These are phyloP conservation scores for Anarrhichthys ocellatus DNA, from an alignment of 2,113 vertebrate species.

Conservation along the genomic window DNA sequence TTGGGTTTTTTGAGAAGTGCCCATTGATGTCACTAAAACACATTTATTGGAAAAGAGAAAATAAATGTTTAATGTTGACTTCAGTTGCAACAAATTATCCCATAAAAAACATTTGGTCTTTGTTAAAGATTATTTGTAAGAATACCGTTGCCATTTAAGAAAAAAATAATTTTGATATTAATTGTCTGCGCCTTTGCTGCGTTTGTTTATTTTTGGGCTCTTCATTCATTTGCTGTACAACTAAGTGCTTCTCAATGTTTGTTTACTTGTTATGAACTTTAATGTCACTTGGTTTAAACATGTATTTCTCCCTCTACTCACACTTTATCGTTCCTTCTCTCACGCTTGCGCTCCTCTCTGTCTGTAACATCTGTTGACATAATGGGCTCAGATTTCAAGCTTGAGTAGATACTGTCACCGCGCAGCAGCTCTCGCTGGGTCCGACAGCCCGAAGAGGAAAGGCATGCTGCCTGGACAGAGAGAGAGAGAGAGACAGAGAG, in stretches of 20 bases:
- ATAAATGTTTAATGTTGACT: background rate
- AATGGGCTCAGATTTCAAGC: conserved; percentile 82
- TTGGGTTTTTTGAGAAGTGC: conserved; percentile 44
- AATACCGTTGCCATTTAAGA: background rate
- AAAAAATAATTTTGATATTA: background rate
- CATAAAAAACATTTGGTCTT: background rate
- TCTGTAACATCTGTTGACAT: conserved; percentile 80
- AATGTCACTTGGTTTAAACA: conserved; percentile 16
- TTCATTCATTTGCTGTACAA: background rate
- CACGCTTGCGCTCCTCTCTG: conserved; percentile 64
- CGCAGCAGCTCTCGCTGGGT: conserved; percentile 36
- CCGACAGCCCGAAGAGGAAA: conserved; percentile 57
- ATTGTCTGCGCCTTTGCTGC: background rate
- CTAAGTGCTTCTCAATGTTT: conserved; percentile 19
- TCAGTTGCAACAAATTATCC: background rate
- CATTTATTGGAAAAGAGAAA: background rate
- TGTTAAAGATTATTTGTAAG: background rate
- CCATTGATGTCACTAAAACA: conserved; percentile 51
- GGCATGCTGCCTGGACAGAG: conserved; percentile 55
- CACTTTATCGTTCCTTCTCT: conserved; percentile 32
- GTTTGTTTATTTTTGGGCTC: background rate
- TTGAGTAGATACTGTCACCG: conserved; percentile 73
- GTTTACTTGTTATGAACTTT: background rate
- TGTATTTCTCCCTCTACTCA: conserved; percentile 15
- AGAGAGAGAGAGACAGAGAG: conserved; percentile 29